A percentile compares a stretch with the other conserved stretches of the same genome.
Evolutionary conservation across 2,797 vertebrate species (phyloP).

Genomic region (Capromys pilorides): DNA sequence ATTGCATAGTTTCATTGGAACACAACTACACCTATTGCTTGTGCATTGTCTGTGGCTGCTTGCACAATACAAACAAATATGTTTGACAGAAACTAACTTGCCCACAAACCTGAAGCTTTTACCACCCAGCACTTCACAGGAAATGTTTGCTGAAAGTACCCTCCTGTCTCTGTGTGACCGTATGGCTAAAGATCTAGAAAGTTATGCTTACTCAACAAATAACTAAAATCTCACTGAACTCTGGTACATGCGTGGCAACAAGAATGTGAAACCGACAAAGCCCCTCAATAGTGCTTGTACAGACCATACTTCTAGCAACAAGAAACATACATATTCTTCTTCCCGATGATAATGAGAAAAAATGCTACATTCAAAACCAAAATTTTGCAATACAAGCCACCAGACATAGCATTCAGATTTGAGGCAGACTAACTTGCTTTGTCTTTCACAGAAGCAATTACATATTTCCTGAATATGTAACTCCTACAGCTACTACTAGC

Average conservation of each 20-base stretch:
- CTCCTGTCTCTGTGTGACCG: constrained; percentile 50
- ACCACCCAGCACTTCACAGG: not conserved
- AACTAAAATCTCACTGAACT: constrained; percentile 35
- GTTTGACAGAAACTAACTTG: not conserved
- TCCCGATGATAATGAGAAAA: constrained; percentile 79
- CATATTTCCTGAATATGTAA: constrained; percentile 28
- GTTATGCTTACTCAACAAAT: not conserved
- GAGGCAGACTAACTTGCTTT: constrained; percentile 56
- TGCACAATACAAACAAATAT: not conserved
- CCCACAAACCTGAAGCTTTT: not conserved
- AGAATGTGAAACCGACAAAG: not conserved
- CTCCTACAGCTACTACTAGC: not conserved
- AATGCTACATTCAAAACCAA: constrained; percentile 74
- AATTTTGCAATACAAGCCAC: constrained; percentile 74
- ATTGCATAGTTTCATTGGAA: constrained; percentile 10
- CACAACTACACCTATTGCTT: not conserved
- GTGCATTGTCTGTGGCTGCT: not conserved
- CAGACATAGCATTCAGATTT: constrained; percentile 52
- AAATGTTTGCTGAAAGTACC: not conserved
- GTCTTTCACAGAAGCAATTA: constrained; percentile 64
- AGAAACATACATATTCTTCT: constrained; percentile 81
- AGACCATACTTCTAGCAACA: constrained; percentile 63
- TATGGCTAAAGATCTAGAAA: constrained; percentile 64
- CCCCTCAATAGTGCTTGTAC: not conserved
- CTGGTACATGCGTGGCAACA: not conserved